These are phyloP conservation scores for Paedocypris sp. DNA, from an alignment of 2,113 vertebrate genomes.

Conservation along the genomic window DNA sequence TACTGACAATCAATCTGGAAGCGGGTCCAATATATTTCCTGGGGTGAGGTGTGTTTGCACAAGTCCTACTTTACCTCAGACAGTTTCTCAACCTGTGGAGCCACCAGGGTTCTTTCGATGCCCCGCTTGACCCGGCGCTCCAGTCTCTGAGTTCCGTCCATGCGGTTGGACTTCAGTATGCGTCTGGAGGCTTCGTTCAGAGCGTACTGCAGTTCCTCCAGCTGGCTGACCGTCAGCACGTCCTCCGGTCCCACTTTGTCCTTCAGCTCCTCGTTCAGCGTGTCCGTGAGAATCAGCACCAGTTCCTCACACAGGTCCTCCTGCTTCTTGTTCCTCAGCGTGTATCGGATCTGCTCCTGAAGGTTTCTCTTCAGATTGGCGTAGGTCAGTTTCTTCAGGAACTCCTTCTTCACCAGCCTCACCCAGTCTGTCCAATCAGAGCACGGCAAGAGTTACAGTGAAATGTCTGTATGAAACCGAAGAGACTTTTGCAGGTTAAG, in stretches of 20 bases:
- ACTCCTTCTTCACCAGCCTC: conserved; percentile 52
- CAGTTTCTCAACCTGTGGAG: conserved; percentile 51
- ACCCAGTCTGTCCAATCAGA: conserved; percentile 53
- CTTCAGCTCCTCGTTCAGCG: conserved; percentile 44
- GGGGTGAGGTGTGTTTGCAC: no score
- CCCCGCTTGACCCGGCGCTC: conserved; percentile 48
- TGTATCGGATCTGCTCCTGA: conserved; percentile 57
- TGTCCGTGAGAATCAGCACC: conserved; percentile 53
- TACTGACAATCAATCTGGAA: no score
- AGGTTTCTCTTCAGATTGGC: conserved; percentile 64
- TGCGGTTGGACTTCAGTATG: conserved; percentile 48
- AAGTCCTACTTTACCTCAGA: conserved; percentile 48
- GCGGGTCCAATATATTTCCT: no score
- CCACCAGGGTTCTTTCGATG: conserved; percentile 59
- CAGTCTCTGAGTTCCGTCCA: conserved; percentile 23
- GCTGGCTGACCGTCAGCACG: conserved; percentile 34
- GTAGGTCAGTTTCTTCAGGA: conserved; percentile 63
- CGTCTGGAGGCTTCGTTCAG: conserved; percentile 49
- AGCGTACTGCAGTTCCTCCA: conserved; percentile 50
- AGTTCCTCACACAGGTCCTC: conserved; percentile 60
- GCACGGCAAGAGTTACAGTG: background rate
- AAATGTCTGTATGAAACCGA: background rate
- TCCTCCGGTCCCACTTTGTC: conserved; percentile 56
- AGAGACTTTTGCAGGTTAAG: no score
- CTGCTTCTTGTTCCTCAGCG: conserved; percentile 45